These are phyloP conservation scores for Choristoneura fumiferana DNA, from an alignment of 1,140 invertebrate genomes.

Conservation along the genomic window DNA sequence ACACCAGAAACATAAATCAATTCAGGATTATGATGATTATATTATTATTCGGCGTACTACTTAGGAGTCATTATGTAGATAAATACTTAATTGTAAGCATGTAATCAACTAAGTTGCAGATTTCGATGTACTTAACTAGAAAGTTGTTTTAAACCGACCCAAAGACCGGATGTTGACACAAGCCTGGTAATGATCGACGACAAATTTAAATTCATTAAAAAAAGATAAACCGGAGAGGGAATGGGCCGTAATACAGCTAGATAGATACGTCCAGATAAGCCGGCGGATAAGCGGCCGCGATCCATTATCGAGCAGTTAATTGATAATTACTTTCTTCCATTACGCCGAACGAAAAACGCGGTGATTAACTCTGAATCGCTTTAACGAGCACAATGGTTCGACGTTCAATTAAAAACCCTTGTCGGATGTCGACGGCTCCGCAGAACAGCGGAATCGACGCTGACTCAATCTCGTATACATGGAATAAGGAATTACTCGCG, in stretches of 20 bases:
- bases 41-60: too few relatives aligned
- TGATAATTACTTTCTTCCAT: constrained; percentile 77
- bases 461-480: constrained; percentile 75
- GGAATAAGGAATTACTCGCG: constrained; percentile 75
- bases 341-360: constrained; percentile 70
- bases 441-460: constrained; percentile 64
- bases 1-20: too few relatives aligned
- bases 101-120: too few relatives aligned
- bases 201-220: constrained; percentile 53
- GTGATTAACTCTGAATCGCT: constrained; percentile 74
- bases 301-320: constrained; percentile 75
- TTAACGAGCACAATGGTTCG: constrained; percentile 73
- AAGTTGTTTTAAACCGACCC: background rate
- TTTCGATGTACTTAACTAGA: too few relatives aligned
- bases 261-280: constrained; percentile 55
- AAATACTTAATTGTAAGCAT: too few relatives aligned
- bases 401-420: constrained; percentile 75
- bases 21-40: too few relatives aligned
- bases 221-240: constrained; percentile 49
- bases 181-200: constrained; percentile 45
- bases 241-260: constrained; percentile 40
- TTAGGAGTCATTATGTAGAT: too few relatives aligned
- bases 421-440: constrained; percentile 68
- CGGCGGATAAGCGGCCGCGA: constrained; percentile 64
- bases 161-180: constrained; percentile 17